Percentiles rank a stretch among this genome's conserved stretches.
These are phyloP conservation scores for Catagonus wagneri DNA, from an alignment of 2,113 vertebrate genomes.

Conservation along the genomic window DNA sequence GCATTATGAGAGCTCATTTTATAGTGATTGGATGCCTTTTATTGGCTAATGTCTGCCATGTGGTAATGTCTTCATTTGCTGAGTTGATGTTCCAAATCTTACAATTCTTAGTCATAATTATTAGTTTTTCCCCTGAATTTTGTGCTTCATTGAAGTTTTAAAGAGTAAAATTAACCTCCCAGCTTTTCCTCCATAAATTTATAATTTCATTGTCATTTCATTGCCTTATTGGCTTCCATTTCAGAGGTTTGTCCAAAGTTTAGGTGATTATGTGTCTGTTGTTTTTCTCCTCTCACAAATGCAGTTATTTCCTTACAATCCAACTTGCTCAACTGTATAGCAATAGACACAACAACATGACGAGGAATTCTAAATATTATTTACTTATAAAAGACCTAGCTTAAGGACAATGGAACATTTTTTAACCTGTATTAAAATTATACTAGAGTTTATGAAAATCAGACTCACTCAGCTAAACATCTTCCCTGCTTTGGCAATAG, in stretches of 20 bases:
- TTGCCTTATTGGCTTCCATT: slow-evolving; percentile 74
- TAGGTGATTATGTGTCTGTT: slow-evolving; percentile 33
- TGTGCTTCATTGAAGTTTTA: slow-evolving; percentile 75
- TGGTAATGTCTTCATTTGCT: slow-evolving; percentile 67
- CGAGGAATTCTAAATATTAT: slow-evolving; percentile 36
- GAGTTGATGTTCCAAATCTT: slow-evolving; percentile 67
- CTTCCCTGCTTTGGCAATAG: slow-evolving; percentile 49
- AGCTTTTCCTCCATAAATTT: slow-evolving; percentile 65
- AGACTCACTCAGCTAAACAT: slow-evolving; percentile 44
- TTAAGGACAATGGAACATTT: slow-evolving; percentile 38
- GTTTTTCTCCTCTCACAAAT: slow-evolving; percentile 63
- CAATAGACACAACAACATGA: not conserved
- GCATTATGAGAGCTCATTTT: slow-evolving; percentile 76
- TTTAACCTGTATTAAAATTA: slow-evolving; percentile 60
- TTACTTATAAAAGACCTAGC: slow-evolving; percentile 51
- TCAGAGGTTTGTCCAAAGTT: slow-evolving; percentile 71
- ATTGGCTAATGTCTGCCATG: slow-evolving; percentile 67
- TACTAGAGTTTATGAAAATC: slow-evolving; percentile 57
- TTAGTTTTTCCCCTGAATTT: slow-evolving; percentile 82
- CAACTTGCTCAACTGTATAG: slow-evolving; percentile 47
- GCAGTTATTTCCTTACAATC: slow-evolving; percentile 47
- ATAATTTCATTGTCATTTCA: slow-evolving; percentile 77
- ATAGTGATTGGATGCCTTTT: slow-evolving; percentile 79
- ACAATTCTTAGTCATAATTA: slow-evolving; percentile 76
- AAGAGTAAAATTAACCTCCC: slow-evolving; percentile 81